Base-by-base conservation (phyloP, 1,140 invertebrate genomes). In the Bombus balteatus region DNA sequence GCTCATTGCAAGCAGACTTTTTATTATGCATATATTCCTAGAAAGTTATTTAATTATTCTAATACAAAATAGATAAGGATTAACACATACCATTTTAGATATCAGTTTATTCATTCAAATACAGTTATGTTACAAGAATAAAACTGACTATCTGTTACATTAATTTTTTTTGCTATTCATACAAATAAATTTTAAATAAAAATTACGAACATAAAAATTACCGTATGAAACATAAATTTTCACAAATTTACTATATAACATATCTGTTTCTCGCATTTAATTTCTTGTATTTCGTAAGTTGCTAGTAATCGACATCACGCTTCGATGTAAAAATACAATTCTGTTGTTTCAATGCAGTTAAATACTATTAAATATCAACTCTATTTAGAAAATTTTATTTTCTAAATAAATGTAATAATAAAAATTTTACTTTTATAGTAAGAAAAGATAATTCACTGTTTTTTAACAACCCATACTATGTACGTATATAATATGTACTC, bases 281-380 rank as follows among this genome's bases (percentile, higher is more conserved):
- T 15, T 39, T 71, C 13, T 8, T 28, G 28, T 25, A 34, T 25
- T 39, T 34, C 18, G 47, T 53, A 53, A 53, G 18, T 53, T 53
- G 32, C 13, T 28, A 75, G 10, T 76, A 83, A 82, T 82, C 28
- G 28, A 75, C 73, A n/a, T 65, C 66, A 68, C 75, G 32, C 39
- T 47, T n/a, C 22, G 39, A 83, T 83, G 73, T 83, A 77, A 76
- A 83, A 77, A 76, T 83, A 83, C 4, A 77, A 77, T 77, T 57
- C 41, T 43, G 39, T 66, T 39, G 10, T 62, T 43, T 37, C 25
- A 62, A 41, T 37, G 34, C 41, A 65, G 53, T 32, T 59, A 47
- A 53, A 68, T 22, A 32, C 68, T 10, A 37, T 53, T 57, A 37
- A 68, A n/a, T 3, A 34, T 68, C 22, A 18, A 68, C 22, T 53